Percentiles rank a stretch among this genome's conserved stretches.
Conservation (phyloP, 2,888 invertebrate genomes). For the Nomada lathburiana region DNA sequence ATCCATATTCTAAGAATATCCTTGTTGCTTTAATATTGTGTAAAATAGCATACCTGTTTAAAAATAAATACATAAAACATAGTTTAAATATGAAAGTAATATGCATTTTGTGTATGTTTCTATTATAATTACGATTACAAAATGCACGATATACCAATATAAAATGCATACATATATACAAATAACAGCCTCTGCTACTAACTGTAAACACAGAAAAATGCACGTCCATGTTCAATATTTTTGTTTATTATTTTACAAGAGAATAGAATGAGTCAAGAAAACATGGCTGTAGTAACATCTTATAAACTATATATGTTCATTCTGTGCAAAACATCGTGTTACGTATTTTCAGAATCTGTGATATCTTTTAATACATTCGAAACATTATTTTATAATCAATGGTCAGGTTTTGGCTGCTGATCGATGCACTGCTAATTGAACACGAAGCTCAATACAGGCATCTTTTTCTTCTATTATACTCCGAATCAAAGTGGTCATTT, state of each 20-base stretch:
- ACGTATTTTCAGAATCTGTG: conserved; percentile 53
- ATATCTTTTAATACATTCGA: conserved; percentile 36
- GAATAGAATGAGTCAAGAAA: conserved; percentile 60
- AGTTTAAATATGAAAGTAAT: conserved; percentile 26
- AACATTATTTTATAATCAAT: conserved; percentile 40
- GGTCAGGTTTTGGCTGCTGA: conserved; percentile 66
- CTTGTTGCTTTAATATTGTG: conserved; percentile 38
- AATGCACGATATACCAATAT: background rate
- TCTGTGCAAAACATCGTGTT: conserved; percentile 71
- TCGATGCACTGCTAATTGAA: conserved; percentile 88
- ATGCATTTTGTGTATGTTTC: conserved; percentile 24
- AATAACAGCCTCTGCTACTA: conserved; percentile 6
- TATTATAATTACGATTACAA: conserved; percentile 28
- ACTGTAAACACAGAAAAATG: conserved; percentile 7
- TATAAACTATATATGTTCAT: conserved; percentile 72
- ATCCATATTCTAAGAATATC: conserved; percentile 10
- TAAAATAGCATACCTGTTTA: conserved; percentile 45
- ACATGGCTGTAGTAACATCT: conserved; percentile 66
- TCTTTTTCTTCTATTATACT: conserved; percentile 91
- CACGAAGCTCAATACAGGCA: conserved; percentile 90
- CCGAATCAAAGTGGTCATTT: conserved; percentile 88
- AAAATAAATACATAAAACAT: conserved; percentile 38
- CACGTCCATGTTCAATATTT: conserved; percentile 34
- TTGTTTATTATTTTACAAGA: conserved; percentile 62
- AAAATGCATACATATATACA: conserved; percentile 12